A percentile compares a stretch with the other conserved stretches of the same genome.
These are phyloP conservation scores for Pseudococcus jackbeardsleyi DNA, from an alignment of 2,888 invertebrate genomes.

Conservation along the genomic window DNA sequence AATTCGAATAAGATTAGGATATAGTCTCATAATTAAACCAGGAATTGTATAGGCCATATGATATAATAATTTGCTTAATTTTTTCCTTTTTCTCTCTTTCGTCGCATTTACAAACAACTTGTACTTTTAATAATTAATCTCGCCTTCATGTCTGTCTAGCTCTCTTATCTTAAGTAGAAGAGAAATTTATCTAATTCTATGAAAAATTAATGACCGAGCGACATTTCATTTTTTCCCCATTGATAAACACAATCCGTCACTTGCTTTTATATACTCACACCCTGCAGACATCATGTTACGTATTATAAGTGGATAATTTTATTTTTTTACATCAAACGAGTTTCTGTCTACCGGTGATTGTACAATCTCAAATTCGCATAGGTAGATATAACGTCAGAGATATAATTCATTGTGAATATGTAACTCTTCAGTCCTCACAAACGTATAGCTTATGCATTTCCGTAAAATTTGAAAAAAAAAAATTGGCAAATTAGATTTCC, in stretches of 20 bases:
- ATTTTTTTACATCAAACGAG: background rate
- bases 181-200: slow-evolving; percentile 13
- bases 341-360: background rate
- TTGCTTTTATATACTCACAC: background rate
- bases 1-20: background rate
- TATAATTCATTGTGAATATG: too few species aligned
- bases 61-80: slow-evolving; percentile 33
- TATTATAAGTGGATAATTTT: background rate
- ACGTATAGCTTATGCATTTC: too few species aligned
- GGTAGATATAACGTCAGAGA: too few species aligned
- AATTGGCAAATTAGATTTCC: too few species aligned
- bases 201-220: slow-evolving; percentile 27
- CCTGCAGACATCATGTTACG: slow-evolving; percentile 6
- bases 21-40: slow-evolving; percentile 16
- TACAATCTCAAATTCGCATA: background rate
- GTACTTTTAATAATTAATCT: slow-evolving; percentile 15
- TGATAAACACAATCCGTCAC: slow-evolving; percentile 4
- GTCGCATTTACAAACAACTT: background rate
- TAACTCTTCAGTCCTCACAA: too few species aligned
- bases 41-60: background rate
- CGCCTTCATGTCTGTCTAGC: background rate
- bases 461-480: too few species aligned
- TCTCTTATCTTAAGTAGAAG: background rate
- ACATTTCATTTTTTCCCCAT: background rate
- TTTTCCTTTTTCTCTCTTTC: slow-evolving; percentile 15